Percentiles rank a stretch among this genome's conserved stretches.
phyloP scores from a whole-genome alignment of 2,888 invertebrate species.

The Agrotis ipsilon region DNA sequence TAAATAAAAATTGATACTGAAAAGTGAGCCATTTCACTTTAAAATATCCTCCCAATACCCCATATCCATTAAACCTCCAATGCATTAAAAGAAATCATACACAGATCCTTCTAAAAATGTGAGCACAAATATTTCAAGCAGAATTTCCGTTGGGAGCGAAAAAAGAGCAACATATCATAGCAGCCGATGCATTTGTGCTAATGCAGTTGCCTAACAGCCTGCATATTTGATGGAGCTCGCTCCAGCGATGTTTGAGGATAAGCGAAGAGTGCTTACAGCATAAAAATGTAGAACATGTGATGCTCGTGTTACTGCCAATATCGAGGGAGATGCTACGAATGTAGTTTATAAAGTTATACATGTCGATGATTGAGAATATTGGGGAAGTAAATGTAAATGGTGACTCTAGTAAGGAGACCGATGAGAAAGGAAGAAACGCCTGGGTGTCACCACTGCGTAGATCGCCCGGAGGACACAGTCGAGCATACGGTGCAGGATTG shows the following conservation, averaged over 20 bases:
- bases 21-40: not conserved
- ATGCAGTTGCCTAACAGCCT: conserved; percentile 60
- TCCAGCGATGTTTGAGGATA: conserved; percentile 43
- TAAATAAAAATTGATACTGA: not conserved
- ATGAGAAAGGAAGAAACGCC: too few species aligned
- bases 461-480: too few species aligned
- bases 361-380: not conserved
- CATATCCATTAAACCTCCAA: not conserved
- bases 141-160: conserved; percentile 35
- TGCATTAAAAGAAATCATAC: conserved; percentile 14
- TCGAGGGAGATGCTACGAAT: not conserved
- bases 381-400: not conserved
- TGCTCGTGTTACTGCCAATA: conserved; percentile 22
- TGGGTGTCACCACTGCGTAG: too few species aligned
- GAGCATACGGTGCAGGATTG: too few species aligned
- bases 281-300: conserved; percentile 35
- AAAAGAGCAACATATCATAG: conserved; percentile 53
- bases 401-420: not conserved
- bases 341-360: conserved; percentile 3
- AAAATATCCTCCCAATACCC: not conserved
- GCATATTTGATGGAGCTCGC: conserved; percentile 60
- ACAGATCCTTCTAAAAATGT: conserved; percentile 6
- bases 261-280: conserved; percentile 30
- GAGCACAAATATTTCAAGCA: conserved; percentile 34
- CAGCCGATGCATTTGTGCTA: conserved; percentile 61